Percentiles rank a stretch among this genome's conserved stretches.
phyloP scores from a whole-genome alignment of 2,888 invertebrate species.

The Sacculina carcini region DNA sequence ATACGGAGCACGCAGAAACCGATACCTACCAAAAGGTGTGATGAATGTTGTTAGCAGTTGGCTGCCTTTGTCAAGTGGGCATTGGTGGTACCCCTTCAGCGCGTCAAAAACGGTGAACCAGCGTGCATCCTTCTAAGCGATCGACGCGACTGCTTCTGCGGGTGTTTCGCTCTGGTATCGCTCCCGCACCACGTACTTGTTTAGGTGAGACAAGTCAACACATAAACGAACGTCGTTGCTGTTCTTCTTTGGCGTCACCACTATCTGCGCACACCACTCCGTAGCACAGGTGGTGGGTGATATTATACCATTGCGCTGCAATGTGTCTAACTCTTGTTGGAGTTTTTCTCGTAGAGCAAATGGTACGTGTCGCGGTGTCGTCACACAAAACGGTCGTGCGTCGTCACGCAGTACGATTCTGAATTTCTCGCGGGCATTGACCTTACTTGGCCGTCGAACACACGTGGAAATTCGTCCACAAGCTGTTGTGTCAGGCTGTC shows the following conservation, averaged over 20 bases:
- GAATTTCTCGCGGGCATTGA: neutral
- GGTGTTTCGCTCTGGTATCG: constrained; percentile 1
- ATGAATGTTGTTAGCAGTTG: constrained; percentile 4
- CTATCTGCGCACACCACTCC: constrained; percentile 8
- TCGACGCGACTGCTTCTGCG: neutral
- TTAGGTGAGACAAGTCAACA: constrained; percentile 6
- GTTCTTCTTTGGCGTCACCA: constrained; percentile 4
- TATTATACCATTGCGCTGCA: neutral
- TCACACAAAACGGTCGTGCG: neutral
- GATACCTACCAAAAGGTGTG: constrained; percentile 8
- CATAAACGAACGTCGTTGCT: constrained; percentile 5
- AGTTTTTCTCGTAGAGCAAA: neutral
- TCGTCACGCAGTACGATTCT: neutral
- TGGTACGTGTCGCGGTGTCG: neutral
- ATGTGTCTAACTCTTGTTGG: neutral
- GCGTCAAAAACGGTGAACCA: constrained; percentile 6
- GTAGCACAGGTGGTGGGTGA: constrained; percentile 4
- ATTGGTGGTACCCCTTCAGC: constrained; percentile 5
- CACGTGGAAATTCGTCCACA: neutral
- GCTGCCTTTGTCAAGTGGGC: neutral
- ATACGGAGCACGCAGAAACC: constrained; percentile 1
- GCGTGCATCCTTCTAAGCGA: neutral
- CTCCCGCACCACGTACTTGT: constrained; percentile 1
- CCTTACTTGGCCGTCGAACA: neutral
- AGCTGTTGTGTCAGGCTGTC: no score